These are phyloP conservation scores for Luidia sarsii DNA, from an alignment of 53 echinoderm and acorn worm species.

Conservation along the genomic window DNA sequence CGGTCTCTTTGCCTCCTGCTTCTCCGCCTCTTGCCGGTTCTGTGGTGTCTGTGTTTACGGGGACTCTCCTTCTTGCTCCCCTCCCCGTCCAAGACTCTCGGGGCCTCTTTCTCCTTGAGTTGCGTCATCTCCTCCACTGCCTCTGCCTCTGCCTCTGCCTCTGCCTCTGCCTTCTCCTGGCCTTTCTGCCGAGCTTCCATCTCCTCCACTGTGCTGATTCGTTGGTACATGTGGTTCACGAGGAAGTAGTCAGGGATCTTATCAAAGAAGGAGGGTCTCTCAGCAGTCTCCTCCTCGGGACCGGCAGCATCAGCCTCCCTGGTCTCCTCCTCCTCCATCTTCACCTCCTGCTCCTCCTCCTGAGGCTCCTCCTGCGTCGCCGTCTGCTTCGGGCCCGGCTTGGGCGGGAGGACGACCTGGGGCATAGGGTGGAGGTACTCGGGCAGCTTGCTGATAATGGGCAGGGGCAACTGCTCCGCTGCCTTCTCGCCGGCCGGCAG, in stretches of 20 bases:
- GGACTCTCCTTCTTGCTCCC: not conserved
- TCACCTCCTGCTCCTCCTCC: not conserved
- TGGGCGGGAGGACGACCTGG: not conserved
- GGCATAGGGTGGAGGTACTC: conserved; percentile 45
- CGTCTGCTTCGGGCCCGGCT: not conserved
- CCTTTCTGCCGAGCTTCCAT: conserved; percentile 5
- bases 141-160: not conserved
- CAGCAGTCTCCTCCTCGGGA: not conserved
- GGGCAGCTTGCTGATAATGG: conserved; percentile 30
- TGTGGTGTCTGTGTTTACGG: conserved; percentile 8
- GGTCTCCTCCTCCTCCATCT: not conserved
- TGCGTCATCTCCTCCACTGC: not conserved
- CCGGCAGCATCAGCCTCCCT: not conserved
- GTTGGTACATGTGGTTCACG: conserved; percentile 77
- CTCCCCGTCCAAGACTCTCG: not conserved
- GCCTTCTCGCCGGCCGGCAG: no score
- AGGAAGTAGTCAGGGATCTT: conserved; percentile 92
- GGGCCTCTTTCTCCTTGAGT: not conserved
- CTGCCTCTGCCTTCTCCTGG: not conserved
- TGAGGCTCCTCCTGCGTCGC: not conserved
- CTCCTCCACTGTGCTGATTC: conserved; percentile 44
- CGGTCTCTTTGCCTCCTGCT: not conserved
- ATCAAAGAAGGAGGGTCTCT: conserved; percentile 73
- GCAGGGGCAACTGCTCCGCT: not conserved
- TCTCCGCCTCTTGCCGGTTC: not conserved